phyloP scores from a whole-genome alignment of 2,888 invertebrate genomes.

The Blomia tropicalis region DNA sequence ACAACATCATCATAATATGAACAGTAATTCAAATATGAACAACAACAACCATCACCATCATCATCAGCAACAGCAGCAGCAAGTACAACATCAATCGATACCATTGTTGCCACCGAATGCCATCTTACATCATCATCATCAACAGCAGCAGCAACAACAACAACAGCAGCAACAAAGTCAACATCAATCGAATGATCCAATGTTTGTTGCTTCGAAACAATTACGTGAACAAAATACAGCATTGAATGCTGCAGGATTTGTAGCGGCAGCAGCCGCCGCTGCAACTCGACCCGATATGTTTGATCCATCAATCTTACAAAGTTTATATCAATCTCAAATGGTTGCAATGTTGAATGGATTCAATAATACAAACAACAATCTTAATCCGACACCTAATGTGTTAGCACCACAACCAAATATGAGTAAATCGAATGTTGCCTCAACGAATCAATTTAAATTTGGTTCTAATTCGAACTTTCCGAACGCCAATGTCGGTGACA shows the following conservation, averaged over 20 bases:
- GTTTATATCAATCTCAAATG: not conserved
- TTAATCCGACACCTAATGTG: not conserved
- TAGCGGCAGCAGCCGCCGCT: not conserved
- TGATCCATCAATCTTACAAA: not conserved
- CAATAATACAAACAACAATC: not conserved
- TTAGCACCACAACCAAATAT: no score
- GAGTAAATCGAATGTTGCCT: no score
- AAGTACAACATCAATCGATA: not conserved
- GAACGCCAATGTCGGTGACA: no score
- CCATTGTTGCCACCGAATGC: not conserved
- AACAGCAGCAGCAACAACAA: conserved; percentile 21
- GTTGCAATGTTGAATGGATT: not conserved
- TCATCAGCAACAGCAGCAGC: not conserved
- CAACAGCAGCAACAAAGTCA: not conserved
- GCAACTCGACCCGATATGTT: not conserved
- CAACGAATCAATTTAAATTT: not conserved
- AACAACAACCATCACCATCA: not conserved
- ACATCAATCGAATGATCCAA: not conserved
- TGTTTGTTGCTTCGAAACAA: conserved; percentile 5
- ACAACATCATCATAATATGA: no score
- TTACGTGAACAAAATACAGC: not conserved
- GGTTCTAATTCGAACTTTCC: no score
- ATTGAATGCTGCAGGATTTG: not conserved
- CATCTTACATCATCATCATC: conserved; percentile 9
- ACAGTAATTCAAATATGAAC: not conserved